A percentile compares a stretch with the other conserved stretches of the same genome.
Evolutionary conservation across 2,113 vertebrate species (phyloP).

Genomic region (Pteropus alecto): DNA sequence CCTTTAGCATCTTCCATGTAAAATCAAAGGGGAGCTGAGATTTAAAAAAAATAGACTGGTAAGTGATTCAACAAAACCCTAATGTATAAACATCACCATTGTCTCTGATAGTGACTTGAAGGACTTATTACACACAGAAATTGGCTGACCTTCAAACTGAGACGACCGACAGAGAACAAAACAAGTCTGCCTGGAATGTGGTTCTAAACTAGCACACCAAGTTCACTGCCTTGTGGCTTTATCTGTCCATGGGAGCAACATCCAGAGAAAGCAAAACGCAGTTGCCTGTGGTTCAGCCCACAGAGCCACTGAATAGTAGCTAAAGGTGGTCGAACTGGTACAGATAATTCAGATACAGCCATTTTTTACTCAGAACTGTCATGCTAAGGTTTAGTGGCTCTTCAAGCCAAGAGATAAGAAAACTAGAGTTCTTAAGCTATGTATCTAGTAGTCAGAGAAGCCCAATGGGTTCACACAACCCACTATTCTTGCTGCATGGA

Average conservation of each 20-base stretch:
- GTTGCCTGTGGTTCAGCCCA: neutral
- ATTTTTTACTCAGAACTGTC: neutral
- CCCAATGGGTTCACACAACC: neutral
- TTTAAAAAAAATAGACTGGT: slow-evolving; percentile 26
- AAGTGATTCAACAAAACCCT: neutral
- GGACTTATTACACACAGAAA: neutral
- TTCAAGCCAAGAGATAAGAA: slow-evolving; percentile 4
- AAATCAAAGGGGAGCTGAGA: slow-evolving; percentile 97
- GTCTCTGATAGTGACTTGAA: neutral
- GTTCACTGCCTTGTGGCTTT: neutral
- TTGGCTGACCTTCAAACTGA: neutral
- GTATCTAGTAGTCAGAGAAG: neutral
- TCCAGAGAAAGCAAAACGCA: neutral
- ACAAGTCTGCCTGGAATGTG: neutral
- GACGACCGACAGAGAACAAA: neutral
- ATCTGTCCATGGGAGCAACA: neutral
- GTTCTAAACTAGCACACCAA: neutral
- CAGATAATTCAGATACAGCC: neutral
- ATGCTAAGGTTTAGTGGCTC: neutral
- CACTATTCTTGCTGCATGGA: neutral
- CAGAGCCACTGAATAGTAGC: neutral
- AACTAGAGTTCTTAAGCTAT: neutral
- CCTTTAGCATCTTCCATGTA: slow-evolving; percentile 99
- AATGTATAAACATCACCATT: neutral
- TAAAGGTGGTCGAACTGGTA: neutral